These are phyloP conservation scores for Kryptolebias marmoratus DNA, from an alignment of 2,113 vertebrate genomes.

Conservation along the genomic window DNA sequence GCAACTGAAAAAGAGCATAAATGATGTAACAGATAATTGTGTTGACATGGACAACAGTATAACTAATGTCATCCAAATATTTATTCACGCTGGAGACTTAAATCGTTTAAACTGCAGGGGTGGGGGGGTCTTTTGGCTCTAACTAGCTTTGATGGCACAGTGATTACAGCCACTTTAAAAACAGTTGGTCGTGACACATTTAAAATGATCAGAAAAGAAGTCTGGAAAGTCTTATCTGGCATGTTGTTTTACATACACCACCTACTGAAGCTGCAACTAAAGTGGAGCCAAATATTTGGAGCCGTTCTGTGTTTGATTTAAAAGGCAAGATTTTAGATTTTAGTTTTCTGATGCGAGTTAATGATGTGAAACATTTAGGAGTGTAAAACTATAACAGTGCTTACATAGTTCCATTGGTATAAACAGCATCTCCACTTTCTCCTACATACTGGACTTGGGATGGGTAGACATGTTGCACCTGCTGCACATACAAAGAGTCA, in stretches of 20 bases:
- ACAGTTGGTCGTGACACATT: constrained; percentile 19
- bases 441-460: constrained; percentile 93
- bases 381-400: constrained; percentile 32
- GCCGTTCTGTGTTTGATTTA: not conserved
- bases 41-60: not conserved
- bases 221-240: constrained; percentile 21
- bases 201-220: constrained; percentile 23
- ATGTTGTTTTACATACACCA: constrained; percentile 13
- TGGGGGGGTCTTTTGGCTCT: constrained; percentile 1
- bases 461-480: constrained; percentile 92
- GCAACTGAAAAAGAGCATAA: not conserved
- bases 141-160: not conserved
- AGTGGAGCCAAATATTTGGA: constrained; percentile 3
- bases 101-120: constrained; percentile 6
- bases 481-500: constrained; percentile 83
- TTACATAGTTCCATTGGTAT: constrained; percentile 96
- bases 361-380: not conserved
- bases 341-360: too few relatives aligned
- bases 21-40: not conserved
- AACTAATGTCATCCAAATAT: not conserved
- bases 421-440: constrained; percentile 91
- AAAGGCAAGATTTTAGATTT: not conserved
- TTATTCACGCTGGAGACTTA: not conserved
- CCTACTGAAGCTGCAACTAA: not conserved
- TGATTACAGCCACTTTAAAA: constrained; percentile 21